Conservation (phyloP, 2,888 invertebrate species). For the Agrotis segetum region DNA sequence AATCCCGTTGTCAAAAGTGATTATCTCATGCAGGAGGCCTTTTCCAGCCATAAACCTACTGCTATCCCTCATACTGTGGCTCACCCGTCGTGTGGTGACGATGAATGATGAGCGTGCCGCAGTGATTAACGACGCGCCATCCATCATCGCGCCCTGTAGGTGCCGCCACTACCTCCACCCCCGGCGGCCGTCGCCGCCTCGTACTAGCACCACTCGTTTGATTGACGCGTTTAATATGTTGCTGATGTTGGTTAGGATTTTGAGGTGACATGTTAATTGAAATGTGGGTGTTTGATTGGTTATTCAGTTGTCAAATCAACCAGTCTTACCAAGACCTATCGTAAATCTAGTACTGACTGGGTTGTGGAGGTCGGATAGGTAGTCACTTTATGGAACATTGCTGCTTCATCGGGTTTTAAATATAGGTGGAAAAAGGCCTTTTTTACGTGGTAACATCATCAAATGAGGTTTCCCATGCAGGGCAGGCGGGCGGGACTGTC, state of each 20-base stretch:
- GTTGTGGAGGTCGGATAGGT: too few species aligned
- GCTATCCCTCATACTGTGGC: constrained; percentile 32
- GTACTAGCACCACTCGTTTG: constrained; percentile 68
- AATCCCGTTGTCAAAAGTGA: not conserved
- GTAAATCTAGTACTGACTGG: too few species aligned
- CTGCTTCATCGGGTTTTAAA: too few species aligned
- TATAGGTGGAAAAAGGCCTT: too few species aligned
- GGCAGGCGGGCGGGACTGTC: too few species aligned
- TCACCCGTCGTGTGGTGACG: constrained; percentile 62
- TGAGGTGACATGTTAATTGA: constrained; percentile 37
- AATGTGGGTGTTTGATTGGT: constrained; percentile 23
- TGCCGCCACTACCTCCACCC: constrained; percentile 47
- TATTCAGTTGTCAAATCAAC: not conserved
- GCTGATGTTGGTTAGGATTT: constrained; percentile 50
- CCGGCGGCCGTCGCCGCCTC: constrained; percentile 62
- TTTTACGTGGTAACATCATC: too few species aligned
- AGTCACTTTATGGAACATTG: too few species aligned
- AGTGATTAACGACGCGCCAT: constrained; percentile 83
- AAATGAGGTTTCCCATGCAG: too few species aligned
- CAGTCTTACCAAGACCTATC: too few species aligned
- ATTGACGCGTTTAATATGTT: constrained; percentile 71
- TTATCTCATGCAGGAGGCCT: not conserved
- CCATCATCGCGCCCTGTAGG: constrained; percentile 70
- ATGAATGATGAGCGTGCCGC: constrained; percentile 70
- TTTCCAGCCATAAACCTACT: constrained; percentile 36